Evolutionary conservation across 2,888 invertebrate species (phyloP).

Genomic region (Podabrus alpinus): DNA sequence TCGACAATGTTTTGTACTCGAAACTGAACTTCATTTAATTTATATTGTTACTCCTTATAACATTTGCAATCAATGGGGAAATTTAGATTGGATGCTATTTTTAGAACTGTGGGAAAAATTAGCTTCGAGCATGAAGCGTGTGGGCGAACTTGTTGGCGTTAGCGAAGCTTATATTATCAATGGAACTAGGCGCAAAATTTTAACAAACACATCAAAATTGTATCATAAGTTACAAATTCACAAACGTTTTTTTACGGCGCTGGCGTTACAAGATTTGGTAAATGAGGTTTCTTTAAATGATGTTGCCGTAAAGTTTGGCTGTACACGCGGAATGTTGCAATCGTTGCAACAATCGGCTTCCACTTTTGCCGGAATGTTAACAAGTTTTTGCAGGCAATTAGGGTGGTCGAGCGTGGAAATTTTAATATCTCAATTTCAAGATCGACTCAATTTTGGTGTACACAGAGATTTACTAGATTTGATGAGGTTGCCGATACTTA

Average conservation of each 20-base stretch:
- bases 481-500: conserved; percentile 81
- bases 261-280: conserved; percentile 91
- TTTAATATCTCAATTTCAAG: conserved; percentile 90
- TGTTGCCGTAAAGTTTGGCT: conserved; percentile 84
- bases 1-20: conserved; percentile 85
- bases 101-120: conserved; percentile 83
- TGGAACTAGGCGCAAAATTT: conserved; percentile 71
- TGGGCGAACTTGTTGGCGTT: conserved; percentile 88
- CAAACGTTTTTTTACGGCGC: conserved; percentile 84
- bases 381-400: conserved; percentile 89
- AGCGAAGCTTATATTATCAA: conserved; percentile 83
- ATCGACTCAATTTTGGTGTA: conserved; percentile 91
- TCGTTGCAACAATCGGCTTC: conserved; percentile 92
- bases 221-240: conserved; percentile 64
- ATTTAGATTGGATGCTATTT: conserved; percentile 81
- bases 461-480: conserved; percentile 90
- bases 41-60: conserved; percentile 95
- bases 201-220: conserved; percentile 59
- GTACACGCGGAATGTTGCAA: conserved; percentile 89
- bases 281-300: conserved; percentile 82
- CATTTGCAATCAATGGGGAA: conserved; percentile 76
- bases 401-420: conserved; percentile 92
- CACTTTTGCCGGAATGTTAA: conserved; percentile 97
- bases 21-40: conserved; percentile 92
- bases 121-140: conserved; percentile 77